A percentile compares a stretch with the other conserved stretches of the same genome.
These are phyloP conservation scores for Linyphia triangularis DNA, from an alignment of 2,888 invertebrate genomes.

Conservation along the genomic window DNA sequence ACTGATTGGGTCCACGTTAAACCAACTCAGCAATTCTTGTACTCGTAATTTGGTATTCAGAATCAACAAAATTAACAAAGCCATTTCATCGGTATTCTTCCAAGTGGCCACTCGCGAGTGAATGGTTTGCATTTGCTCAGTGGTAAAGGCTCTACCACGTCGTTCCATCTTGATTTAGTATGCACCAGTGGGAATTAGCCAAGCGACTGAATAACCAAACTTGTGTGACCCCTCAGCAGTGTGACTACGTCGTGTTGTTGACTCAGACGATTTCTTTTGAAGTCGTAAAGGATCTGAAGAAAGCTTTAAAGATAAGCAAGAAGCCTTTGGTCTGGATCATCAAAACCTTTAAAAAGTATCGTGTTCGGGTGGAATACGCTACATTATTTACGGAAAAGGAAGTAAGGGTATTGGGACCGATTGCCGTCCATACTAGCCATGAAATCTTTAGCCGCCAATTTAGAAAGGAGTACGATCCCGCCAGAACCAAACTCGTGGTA, in stretches of 20 bases:
- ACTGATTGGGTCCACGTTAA: slow-evolving; percentile 1
- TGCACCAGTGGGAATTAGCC: neutral
- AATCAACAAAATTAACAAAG: neutral
- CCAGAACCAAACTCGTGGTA: neutral
- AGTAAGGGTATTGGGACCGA: neutral
- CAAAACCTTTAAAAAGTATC: neutral
- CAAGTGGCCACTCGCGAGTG: neutral
- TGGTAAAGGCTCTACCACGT: neutral
- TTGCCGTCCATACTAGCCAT: neutral
- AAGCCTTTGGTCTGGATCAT: slow-evolving; percentile 24
- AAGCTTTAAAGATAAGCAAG: neutral
- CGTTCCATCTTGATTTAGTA: neutral
- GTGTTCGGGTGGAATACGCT: neutral
- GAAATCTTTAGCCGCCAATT: neutral
- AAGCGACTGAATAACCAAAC: neutral
- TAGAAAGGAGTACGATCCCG: neutral
- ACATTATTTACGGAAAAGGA: neutral
- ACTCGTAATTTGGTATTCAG: slow-evolving; percentile 1
- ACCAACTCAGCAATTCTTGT: slow-evolving; percentile 17
- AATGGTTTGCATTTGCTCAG: no score
- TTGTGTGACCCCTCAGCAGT: neutral
- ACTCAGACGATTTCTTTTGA: neutral
- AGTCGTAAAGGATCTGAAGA: neutral
- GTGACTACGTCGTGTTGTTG: slow-evolving; percentile 8
- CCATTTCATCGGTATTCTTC: slow-evolving; percentile 35